Base-by-base conservation (phyloP, 2,113 vertebrate genomes). In the Girardinichthys multiradiatus region DNA sequence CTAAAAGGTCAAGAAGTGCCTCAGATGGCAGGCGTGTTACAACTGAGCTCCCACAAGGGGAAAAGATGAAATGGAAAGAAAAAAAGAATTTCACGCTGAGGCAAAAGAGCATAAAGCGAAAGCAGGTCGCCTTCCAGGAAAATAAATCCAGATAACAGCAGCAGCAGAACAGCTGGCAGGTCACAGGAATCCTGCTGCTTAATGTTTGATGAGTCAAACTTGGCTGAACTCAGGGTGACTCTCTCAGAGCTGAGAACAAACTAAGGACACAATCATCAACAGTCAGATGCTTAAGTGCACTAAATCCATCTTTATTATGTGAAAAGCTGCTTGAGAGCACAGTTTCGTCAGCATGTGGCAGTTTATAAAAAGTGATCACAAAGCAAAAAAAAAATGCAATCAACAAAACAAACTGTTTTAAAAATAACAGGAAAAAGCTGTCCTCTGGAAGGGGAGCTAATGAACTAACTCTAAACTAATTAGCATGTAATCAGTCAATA, bases 1-100 rank as follows among this genome's bases (percentile, higher is more conserved):
- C 76, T 57, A 21, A 83, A 85, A 89, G 87, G 87, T 86, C 80
- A 78, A 33, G 64, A 82, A 76, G 72, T 24, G 61, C 80, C 75
- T 64, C 69, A 77, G 68, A 66, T 67, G 77, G 64, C 39, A 31
- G 73, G 33, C 57, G 1, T 65, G 71, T 70, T 61, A n/a, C 27
- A 60, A 70, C 79, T n/a, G 67, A 79, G 33, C 30, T 48, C 19
- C 66, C 61, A 81, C 42, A 7, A 2, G 68, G 54, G 42, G 45
- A 57, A 51, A 48, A 51, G 51, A 45, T 10, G 29, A 69, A 39
- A 71, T 35, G 37, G 4, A 33, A 61, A 29, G 15, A 28, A 31
- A 61, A 5, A 48, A 24, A 73, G 19, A 61, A 21, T 42, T 57
- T 35, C 0, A 14, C 64, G 42, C 68, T 28, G 66, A 66, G 33